phyloP scores from a whole-genome alignment of 2,797 vertebrate species.

The Enteromius trimaculatus region DNA sequence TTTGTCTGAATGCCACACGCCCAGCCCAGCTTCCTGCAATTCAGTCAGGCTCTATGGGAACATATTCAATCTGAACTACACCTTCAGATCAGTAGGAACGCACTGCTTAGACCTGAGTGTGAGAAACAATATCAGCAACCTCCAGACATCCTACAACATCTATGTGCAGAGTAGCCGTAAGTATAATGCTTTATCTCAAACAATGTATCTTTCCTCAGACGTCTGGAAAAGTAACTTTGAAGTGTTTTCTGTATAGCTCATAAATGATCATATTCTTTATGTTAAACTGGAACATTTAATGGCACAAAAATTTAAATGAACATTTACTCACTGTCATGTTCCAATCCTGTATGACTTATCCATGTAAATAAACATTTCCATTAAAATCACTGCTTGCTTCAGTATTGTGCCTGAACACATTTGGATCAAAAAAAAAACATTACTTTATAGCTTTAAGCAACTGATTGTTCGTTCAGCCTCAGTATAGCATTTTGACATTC shows the following conservation, averaged over 20 bases:
- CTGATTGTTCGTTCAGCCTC: neutral
- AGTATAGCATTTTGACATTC: neutral
- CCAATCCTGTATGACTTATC: neutral
- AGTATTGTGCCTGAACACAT: neutral
- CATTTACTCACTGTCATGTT: neutral
- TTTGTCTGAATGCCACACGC: conserved; percentile 76
- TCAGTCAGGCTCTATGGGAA: conserved; percentile 77
- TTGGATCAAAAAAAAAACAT: neutral
- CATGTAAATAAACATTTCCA: neutral
- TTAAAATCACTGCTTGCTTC: neutral
- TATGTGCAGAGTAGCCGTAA: conserved; percentile 80
- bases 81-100: conserved; percentile 76
- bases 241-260: neutral
- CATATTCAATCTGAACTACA: conserved; percentile 80
- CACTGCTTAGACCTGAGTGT: conserved; percentile 86
- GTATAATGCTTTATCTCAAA: conserved; percentile 39
- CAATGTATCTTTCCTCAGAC: neutral
- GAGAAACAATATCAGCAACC: conserved; percentile 79
- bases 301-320: neutral
- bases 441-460: neutral
- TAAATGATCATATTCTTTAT: neutral
- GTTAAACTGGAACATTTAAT: neutral
- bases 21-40: conserved; percentile 77
- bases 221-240: neutral
- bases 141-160: conserved; percentile 82